These are phyloP conservation scores for Gila robusta DNA, from an alignment of 2,797 vertebrate species.

Conservation along the genomic window DNA sequence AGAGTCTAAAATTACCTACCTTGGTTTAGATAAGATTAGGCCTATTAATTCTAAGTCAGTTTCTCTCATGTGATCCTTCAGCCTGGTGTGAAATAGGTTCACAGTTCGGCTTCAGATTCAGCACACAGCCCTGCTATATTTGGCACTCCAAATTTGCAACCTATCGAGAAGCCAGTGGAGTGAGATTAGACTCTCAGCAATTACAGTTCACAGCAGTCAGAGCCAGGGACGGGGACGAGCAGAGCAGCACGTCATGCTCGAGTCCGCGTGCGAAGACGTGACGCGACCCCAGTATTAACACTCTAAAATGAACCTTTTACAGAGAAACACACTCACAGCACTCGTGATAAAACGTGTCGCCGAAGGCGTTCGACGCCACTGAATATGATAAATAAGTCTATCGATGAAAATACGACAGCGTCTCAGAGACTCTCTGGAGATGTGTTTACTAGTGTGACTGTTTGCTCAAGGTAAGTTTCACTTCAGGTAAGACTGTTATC, in stretches of 20 bases:
- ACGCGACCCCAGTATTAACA: conserved; percentile 9
- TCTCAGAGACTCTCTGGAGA: neutral
- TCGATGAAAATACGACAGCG: no score
- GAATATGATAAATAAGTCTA: neutral
- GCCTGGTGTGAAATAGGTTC: conserved; percentile 54
- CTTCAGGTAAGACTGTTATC: neutral
- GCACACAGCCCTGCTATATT: conserved; percentile 47
- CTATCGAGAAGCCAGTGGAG: conserved; percentile 48
- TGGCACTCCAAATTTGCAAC: conserved; percentile 49
- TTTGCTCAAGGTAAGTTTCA: neutral
- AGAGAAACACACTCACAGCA: neutral
- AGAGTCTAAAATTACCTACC: neutral
- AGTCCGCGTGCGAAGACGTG: neutral
- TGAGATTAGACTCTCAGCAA: neutral
- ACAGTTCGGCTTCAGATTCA: conserved; percentile 53
- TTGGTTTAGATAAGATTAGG: neutral
- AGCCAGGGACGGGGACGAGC: neutral
- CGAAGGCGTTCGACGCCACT: neutral
- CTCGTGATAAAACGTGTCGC: neutral
- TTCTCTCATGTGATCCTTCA: conserved; percentile 50
- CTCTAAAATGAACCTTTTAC: neutral
- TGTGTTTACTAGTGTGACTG: neutral
- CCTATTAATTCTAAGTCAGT: neutral
- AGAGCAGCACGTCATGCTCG: neutral
- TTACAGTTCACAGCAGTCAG: neutral